These are phyloP conservation scores for Trichosurus vulpecula DNA, from an alignment of 2,797 vertebrate genomes.

Conservation along the genomic window DNA sequence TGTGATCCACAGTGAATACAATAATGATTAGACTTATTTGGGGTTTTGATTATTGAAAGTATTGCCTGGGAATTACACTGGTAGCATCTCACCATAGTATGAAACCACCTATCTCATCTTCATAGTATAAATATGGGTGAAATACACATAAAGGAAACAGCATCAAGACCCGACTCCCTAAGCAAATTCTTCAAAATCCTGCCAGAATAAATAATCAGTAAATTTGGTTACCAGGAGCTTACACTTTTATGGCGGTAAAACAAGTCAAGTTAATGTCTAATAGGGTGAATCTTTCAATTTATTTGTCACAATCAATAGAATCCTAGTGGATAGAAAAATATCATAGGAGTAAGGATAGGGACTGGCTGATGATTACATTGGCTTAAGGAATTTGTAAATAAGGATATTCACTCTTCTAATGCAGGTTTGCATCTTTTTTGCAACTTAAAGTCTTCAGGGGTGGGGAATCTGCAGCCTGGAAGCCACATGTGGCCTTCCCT, in stretches of 20 bases:
- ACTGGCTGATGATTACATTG: neutral
- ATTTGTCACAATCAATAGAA: neutral
- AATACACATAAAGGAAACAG: neutral
- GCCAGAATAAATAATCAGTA: neutral
- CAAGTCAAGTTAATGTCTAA: neutral
- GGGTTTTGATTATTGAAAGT: neutral
- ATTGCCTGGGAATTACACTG: neutral
- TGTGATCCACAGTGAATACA: neutral
- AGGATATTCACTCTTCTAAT: neutral
- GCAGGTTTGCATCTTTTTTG: neutral
- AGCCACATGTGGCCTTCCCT: too few relatives aligned
- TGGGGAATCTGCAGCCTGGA: too few relatives aligned
- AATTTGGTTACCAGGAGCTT: neutral
- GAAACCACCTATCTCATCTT: neutral
- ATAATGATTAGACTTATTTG: neutral
- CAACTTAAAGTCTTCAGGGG: neutral
- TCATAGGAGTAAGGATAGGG: neutral
- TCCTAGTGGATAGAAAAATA: neutral
- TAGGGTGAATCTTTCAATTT: neutral
- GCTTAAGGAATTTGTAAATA: neutral
- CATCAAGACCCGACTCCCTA: neutral
- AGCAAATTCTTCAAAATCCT: neutral
- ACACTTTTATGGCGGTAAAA: neutral
- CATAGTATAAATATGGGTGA: neutral
- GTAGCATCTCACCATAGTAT: neutral